phyloP scores from a whole-genome alignment of 2,888 invertebrate genomes.

The Dynastes grantii region DNA sequence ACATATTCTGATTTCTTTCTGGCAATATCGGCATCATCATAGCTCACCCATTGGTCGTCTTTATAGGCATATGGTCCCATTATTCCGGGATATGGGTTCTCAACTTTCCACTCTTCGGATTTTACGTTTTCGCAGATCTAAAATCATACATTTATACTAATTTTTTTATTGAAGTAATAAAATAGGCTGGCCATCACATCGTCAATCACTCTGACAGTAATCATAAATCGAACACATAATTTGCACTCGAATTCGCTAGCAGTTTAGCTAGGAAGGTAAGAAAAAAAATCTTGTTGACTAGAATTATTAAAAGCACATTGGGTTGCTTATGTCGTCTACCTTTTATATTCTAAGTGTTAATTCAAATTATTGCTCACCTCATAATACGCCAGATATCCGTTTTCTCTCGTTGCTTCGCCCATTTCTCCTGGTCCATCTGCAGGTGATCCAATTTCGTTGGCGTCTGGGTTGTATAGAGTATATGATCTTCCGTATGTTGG shows the following conservation, averaged over 20 bases:
- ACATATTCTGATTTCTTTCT: conserved; percentile 89
- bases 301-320: too few relatives aligned
- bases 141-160: conserved; percentile 50
- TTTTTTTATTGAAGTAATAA: background rate
- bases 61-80: conserved; percentile 93
- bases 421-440: conserved; percentile 93
- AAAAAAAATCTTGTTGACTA: too few relatives aligned
- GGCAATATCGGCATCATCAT: conserved; percentile 90
- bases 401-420: conserved; percentile 92
- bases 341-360: too few relatives aligned
- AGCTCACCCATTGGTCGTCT: conserved; percentile 95
- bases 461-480: conserved; percentile 89
- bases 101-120: conserved; percentile 86
- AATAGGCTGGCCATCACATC: too few relatives aligned
- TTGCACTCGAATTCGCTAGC: too few relatives aligned
- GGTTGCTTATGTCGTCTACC: too few relatives aligned
- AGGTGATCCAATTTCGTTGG: conserved; percentile 88
- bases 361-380: conserved; percentile 76
- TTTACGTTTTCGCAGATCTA: conserved; percentile 90
- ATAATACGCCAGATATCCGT: conserved; percentile 93
- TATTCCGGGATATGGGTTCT: conserved; percentile 84
- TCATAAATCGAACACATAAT: too few relatives aligned
- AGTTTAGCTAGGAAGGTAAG: too few relatives aligned
- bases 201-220: too few relatives aligned
- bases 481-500: conserved; percentile 94